A percentile compares a stretch with the other conserved stretches of the same genome.
These are phyloP conservation scores for Origma solitaria DNA, from an alignment of 2,113 vertebrate genomes.

Conservation along the genomic window DNA sequence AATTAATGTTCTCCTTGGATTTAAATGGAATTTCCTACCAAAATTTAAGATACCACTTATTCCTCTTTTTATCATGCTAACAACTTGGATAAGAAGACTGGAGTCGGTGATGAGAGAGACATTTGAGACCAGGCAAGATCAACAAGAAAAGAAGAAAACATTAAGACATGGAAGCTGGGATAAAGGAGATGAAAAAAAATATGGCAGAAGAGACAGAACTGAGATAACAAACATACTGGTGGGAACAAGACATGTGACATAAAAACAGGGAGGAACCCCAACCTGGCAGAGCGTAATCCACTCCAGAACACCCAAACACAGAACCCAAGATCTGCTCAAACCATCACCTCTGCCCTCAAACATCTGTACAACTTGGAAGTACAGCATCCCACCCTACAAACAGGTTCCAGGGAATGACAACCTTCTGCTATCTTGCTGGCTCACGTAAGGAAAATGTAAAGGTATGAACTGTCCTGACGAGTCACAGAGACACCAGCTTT, in stretches of 20 bases:
- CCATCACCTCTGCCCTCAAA: background rate
- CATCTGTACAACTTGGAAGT: background rate
- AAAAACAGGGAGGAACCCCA: background rate
- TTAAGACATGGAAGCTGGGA: background rate
- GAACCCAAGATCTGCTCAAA: background rate
- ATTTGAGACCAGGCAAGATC: background rate
- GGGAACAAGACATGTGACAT: background rate
- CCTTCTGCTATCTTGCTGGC: background rate
- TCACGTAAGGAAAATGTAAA: fast-evolving
- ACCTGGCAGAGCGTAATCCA: background rate
- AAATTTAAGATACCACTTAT: background rate
- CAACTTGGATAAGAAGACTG: background rate
- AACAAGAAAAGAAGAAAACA: background rate
- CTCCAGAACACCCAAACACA: background rate
- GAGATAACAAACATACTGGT: background rate
- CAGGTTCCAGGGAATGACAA: background rate
- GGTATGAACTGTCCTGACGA: background rate
- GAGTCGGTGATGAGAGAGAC: background rate
- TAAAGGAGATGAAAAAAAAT: background rate
- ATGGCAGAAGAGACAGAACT: background rate
- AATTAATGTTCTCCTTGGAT: background rate
- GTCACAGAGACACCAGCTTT: background rate
- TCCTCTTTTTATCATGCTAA: background rate
- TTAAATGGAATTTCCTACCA: background rate
- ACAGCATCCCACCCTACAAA: background rate